Conservation (phyloP, 2,113 vertebrate species). For the Melanerpes formicivorus region DNA sequence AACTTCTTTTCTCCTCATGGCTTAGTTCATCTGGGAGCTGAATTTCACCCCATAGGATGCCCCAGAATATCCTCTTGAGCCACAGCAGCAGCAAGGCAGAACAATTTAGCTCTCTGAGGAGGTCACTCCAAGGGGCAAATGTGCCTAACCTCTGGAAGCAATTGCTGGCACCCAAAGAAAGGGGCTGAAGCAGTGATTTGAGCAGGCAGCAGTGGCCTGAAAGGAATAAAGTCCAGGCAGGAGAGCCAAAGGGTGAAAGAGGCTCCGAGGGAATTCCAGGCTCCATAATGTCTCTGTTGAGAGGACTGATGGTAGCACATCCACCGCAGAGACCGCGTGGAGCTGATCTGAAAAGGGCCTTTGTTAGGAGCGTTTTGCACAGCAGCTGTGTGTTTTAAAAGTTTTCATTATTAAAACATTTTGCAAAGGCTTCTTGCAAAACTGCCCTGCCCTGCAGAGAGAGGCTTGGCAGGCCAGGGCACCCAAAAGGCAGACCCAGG, state of each 20-base stretch:
- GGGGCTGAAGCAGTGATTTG: not conserved
- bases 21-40: not conserved
- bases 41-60: not conserved
- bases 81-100: not conserved
- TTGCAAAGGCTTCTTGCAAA: conserved; percentile 60
- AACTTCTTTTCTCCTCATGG: not conserved
- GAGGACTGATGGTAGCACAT: conserved; percentile 18
- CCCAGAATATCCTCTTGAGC: not conserved
- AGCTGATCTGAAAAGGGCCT: conserved; percentile 46
- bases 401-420: conserved; percentile 62
- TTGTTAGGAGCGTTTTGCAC: conserved; percentile 16
- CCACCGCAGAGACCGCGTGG: not conserved
- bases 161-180: conserved; percentile 14
- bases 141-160: not conserved
- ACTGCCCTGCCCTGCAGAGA: conserved; percentile 1
- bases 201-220: not conserved
- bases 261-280: not conserved
- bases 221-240: conserved; percentile 8
- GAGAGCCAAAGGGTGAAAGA: not conserved
- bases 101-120: not conserved
- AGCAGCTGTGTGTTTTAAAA: conserved; percentile 55
- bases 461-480: not conserved
- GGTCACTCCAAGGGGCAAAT: not conserved
- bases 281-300: conserved; percentile 52
- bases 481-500: conserved; percentile 1